Conservation (phyloP, 2,888 invertebrate genomes). For the Standfussiana lucernea region DNA sequence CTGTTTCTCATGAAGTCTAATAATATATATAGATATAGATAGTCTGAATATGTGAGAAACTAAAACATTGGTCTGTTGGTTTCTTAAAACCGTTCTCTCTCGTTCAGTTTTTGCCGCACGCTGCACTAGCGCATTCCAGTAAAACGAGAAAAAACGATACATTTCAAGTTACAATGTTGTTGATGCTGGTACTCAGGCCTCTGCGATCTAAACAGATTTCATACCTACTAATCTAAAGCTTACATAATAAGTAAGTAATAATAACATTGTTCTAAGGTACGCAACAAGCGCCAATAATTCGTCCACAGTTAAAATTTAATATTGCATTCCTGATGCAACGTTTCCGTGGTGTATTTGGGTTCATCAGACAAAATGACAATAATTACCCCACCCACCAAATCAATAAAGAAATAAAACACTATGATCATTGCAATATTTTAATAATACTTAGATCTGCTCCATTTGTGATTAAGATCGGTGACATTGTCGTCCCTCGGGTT, state of each 20-base stretch:
- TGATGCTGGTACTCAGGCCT: neutral
- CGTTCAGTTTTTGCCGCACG: neutral
- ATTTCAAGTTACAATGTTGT: neutral
- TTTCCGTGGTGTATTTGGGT: neutral
- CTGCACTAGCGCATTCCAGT: neutral
- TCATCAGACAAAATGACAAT: neutral
- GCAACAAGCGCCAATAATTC: neutral
- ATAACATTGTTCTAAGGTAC: neutral
- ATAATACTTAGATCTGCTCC: constrained; percentile 31
- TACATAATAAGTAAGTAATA: neutral
- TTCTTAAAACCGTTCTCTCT: neutral
- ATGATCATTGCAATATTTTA: constrained; percentile 21
- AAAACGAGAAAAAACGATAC: neutral
- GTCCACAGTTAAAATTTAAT: neutral
- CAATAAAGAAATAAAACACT: neutral
- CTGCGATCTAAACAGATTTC: neutral
- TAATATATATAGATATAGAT: too few species aligned
- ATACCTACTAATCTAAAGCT: neutral
- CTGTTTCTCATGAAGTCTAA: neutral
- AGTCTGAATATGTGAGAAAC: neutral
- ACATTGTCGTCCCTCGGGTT: constrained; percentile 78
- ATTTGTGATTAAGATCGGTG: constrained; percentile 43
- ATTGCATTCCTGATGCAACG: neutral
- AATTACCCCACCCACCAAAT: neutral
- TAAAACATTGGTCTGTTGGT: neutral